Evolutionary conservation across 2,888 invertebrate genomes (phyloP).

Genomic region (Xestoiulus laeticollis): DNA sequence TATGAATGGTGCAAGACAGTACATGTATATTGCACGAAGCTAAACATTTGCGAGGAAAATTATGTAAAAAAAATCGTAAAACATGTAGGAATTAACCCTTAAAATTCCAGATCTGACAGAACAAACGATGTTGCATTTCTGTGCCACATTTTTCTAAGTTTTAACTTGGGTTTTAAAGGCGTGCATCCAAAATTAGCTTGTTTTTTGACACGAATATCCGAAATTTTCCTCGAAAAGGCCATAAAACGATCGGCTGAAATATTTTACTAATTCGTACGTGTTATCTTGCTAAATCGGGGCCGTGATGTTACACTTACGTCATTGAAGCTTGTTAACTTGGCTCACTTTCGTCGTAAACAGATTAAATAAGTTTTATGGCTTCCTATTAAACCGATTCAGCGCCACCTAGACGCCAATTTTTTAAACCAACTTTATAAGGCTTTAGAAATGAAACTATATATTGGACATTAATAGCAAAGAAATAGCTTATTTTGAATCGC

Average conservation of each 20-base stretch:
- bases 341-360: neutral
- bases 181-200: neutral
- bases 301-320: neutral
- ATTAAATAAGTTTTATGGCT: neutral
- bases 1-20: too few species aligned
- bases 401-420: neutral
- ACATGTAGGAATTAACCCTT: neutral
- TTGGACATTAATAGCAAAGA: too few species aligned
- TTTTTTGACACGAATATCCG: neutral
- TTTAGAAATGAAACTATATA: neutral
- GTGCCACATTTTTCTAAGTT: neutral
- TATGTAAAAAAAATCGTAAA: too few species aligned
- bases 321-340: neutral
- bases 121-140: neutral
- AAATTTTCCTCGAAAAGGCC: neutral
- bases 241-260: neutral
- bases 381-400: neutral
- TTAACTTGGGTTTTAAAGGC: neutral
- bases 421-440: neutral
- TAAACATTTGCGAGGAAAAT: too few species aligned
- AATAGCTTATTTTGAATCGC: too few species aligned
- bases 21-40: too few species aligned
- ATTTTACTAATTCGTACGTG: slow-evolving; percentile 1
- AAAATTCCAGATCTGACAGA: neutral
- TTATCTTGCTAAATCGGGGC: neutral